Evolutionary conservation across 2,113 vertebrate genomes (phyloP).

Genomic region (Xiphophorus hellerii): DNA sequence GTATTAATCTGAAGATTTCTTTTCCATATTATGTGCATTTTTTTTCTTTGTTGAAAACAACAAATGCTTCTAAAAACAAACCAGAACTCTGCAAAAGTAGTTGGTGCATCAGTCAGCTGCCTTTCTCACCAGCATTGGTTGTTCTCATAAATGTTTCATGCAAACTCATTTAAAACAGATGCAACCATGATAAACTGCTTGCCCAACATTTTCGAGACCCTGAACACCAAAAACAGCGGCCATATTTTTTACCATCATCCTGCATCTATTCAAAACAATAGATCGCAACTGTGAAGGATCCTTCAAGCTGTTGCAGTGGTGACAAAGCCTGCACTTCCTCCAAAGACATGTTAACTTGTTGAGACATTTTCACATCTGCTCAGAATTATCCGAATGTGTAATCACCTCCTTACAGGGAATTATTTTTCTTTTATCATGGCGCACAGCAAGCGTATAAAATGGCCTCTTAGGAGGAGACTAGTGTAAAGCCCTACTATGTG

Average conservation of each 20-base stretch:
- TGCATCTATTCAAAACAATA: neutral
- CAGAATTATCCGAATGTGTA: slow-evolving; percentile 74
- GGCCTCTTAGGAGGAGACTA: slow-evolving; percentile 50
- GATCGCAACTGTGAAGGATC: neutral
- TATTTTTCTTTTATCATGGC: slow-evolving; percentile 66
- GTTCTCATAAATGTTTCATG: neutral
- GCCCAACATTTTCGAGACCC: slow-evolving; percentile 1
- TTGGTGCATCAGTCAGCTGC: slow-evolving; percentile 10
- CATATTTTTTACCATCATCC: slow-evolving; percentile 13
- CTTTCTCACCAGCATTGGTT: neutral
- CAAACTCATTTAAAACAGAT: slow-evolving; percentile 18
- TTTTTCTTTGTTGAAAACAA: slow-evolving; percentile 24
- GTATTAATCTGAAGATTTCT: slow-evolving; percentile 8
- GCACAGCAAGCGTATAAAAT: slow-evolving; percentile 52
- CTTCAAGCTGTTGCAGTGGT: slow-evolving; percentile 12
- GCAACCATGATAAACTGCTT: slow-evolving; percentile 6
- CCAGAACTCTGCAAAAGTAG: slow-evolving; percentile 20
- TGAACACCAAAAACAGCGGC: neutral
- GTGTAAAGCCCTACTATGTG: slow-evolving; percentile 60
- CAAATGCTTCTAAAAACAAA: slow-evolving; percentile 17
- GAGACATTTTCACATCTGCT: slow-evolving; percentile 80
- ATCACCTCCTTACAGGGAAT: slow-evolving; percentile 75
- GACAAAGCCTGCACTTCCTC: slow-evolving; percentile 50
- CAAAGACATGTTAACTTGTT: slow-evolving; percentile 70
- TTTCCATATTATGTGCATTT: neutral